A percentile compares a stretch with the other conserved stretches of the same genome.
These are phyloP conservation scores for Leuctra nigra DNA, from an alignment of 2,888 invertebrate genomes.

Conservation along the genomic window DNA sequence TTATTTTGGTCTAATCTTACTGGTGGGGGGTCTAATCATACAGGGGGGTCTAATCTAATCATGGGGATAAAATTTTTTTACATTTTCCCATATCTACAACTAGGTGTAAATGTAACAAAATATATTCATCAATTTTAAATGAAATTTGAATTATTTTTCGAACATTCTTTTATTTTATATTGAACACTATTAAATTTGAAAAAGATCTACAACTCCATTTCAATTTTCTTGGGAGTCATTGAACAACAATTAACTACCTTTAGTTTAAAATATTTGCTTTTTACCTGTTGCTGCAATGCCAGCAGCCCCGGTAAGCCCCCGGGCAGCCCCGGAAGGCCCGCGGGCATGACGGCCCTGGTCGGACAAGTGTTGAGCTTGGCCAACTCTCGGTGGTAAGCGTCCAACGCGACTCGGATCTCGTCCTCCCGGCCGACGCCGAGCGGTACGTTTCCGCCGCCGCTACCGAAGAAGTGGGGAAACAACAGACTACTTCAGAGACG, in stretches of 20 bases:
- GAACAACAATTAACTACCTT: neutral
- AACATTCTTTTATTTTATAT: too few relatives aligned
- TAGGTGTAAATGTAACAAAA: too few relatives aligned
- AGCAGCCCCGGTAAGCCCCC: slow-evolving; percentile 52
- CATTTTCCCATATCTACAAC: too few relatives aligned
- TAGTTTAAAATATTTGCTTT: neutral
- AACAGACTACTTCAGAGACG: slow-evolving; percentile 47
- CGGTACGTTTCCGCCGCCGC: slow-evolving; percentile 41
- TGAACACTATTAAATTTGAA: too few relatives aligned
- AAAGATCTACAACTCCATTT: too few relatives aligned
- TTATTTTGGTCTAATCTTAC: too few relatives aligned
- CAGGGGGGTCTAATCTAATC: too few relatives aligned
- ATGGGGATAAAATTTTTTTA: too few relatives aligned
- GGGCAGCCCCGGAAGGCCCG: slow-evolving; percentile 17
- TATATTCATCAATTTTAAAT: too few relatives aligned
- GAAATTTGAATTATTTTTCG: too few relatives aligned
- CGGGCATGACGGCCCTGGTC: slow-evolving; percentile 40
- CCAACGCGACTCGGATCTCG: slow-evolving; percentile 82
- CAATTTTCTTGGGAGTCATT: too few relatives aligned
- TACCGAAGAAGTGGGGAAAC: slow-evolving; percentile 73
- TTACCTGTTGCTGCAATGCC: slow-evolving; percentile 68
- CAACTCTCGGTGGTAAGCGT: slow-evolving; percentile 89
- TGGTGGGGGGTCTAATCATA: too few relatives aligned
- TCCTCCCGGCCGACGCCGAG: slow-evolving; percentile 52
- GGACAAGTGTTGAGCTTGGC: slow-evolving; percentile 65